phyloP scores from a whole-genome alignment of 2,888 invertebrate genomes.

The Drosophila nr. fundita region DNA sequence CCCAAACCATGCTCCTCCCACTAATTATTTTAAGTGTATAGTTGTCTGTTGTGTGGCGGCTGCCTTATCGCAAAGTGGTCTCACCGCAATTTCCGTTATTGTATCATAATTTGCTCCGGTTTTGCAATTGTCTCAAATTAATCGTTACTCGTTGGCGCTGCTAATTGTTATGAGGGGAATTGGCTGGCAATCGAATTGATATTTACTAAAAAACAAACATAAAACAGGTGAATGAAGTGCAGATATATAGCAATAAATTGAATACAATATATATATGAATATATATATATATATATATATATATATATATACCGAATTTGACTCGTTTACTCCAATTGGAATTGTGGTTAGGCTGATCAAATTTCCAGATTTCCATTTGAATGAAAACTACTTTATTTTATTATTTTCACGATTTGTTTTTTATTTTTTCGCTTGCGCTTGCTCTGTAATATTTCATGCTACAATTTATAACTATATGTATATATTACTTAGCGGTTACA shows the following conservation, averaged over 20 bases:
- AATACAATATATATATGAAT: conserved; percentile 5
- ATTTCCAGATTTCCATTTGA: background rate
- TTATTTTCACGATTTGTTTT: conserved; percentile 48
- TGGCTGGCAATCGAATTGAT: conserved; percentile 47
- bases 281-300: conserved; percentile 11
- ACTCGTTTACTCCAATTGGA: background rate
- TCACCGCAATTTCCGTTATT: conserved; percentile 44
- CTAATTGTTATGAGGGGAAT: conserved; percentile 43
- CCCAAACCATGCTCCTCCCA: conserved; percentile 7
- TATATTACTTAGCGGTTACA: conserved; percentile 66
- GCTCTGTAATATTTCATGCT: conserved; percentile 72
- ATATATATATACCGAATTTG: conserved; percentile 1
- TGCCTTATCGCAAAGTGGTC: conserved; percentile 64
- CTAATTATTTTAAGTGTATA: conserved; percentile 74
- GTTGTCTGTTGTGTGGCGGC: conserved; percentile 45
- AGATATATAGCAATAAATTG: conserved; percentile 54
- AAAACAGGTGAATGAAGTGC: conserved; percentile 44
- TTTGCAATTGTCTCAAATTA: conserved; percentile 33
- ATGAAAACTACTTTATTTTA: background rate
- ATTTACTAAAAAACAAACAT: conserved; percentile 7
- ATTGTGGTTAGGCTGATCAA: background rate
- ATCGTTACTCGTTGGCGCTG: conserved; percentile 30
- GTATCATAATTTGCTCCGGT: conserved; percentile 50
- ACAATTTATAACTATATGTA: conserved; percentile 71
- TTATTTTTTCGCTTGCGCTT: conserved; percentile 41